These are phyloP conservation scores for Caenorhabditis sinica DNA, from an alignment of 2,888 invertebrate species.

Conservation along the genomic window DNA sequence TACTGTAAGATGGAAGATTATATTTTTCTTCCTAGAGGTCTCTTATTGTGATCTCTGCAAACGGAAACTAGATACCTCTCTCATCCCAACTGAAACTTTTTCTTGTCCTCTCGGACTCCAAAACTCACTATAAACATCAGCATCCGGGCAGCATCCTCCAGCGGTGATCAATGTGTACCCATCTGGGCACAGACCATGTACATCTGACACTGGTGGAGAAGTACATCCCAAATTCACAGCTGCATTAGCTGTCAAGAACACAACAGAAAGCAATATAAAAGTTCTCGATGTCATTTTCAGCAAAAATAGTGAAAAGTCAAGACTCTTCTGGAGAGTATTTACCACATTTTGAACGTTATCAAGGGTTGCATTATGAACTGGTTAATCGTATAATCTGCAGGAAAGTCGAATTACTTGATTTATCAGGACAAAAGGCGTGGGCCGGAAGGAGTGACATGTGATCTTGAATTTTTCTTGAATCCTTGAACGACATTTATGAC, in stretches of 20 bases:
- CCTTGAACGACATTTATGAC: too few species aligned
- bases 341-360: conserved; percentile 9
- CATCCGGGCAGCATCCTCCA: conserved; percentile 13
- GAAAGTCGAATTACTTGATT: too few species aligned
- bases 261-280: not conserved
- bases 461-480: too few species aligned
- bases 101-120: too few species aligned
- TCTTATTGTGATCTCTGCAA: too few species aligned
- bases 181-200: not conserved
- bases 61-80: too few species aligned
- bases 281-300: not conserved
- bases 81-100: too few species aligned
- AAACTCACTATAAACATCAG: conserved; percentile 31
- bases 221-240: conserved; percentile 3
- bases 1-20: too few species aligned
- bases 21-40: too few species aligned
- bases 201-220: not conserved
- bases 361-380: not conserved
- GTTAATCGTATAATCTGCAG: conserved; percentile 5
- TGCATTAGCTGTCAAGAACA: not conserved
- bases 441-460: too few species aligned
- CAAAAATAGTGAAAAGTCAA: not conserved
- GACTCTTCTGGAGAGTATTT: not conserved
- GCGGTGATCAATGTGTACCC: not conserved
- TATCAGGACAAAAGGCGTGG: too few species aligned